A percentile compares a stretch with the other conserved stretches of the same genome.
phyloP scores from a whole-genome alignment of 2,113 vertebrate genomes.

The Dicerorhinus sumatrensis region DNA sequence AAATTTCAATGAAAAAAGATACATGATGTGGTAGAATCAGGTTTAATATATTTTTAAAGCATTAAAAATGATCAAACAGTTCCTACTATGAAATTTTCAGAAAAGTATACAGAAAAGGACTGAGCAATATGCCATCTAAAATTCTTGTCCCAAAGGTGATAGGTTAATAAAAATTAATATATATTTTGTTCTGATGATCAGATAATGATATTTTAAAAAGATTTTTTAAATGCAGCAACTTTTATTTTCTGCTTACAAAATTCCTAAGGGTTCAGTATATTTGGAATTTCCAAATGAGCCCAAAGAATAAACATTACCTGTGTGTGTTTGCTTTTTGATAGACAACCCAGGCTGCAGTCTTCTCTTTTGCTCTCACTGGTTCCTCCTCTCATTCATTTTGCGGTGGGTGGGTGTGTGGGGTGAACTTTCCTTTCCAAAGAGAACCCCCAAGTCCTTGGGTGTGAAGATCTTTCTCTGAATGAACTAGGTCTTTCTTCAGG shows the following conservation, averaged over 20 bases:
- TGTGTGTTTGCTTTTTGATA: not conserved
- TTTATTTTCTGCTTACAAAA: not conserved
- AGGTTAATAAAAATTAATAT: not conserved
- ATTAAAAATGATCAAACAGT: not conserved
- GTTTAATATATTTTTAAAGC: conserved; percentile 2
- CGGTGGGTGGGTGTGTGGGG: too few relatives aligned
- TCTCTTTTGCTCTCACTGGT: not conserved
- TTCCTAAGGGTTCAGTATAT: not conserved
- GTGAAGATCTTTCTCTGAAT: not conserved
- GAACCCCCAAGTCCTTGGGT: not conserved
- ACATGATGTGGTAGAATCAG: not conserved
- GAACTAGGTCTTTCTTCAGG: not conserved
- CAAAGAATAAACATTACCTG: not conserved
- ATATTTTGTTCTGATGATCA: not conserved
- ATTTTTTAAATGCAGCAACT: not conserved
- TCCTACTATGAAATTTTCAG: not conserved
- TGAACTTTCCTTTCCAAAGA: not conserved
- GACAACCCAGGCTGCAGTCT: not conserved
- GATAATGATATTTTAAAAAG: not conserved
- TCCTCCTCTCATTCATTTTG: not conserved
- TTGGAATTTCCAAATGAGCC: not conserved
- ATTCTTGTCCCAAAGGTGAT: not conserved
- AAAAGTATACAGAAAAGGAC: not conserved
- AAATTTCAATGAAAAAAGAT: not conserved
- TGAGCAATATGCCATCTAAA: not conserved